Percentiles rank a stretch among this genome's conserved stretches.
phyloP scores from a whole-genome alignment of 1,140 invertebrate species.

The Pomacea maculata region DNA sequence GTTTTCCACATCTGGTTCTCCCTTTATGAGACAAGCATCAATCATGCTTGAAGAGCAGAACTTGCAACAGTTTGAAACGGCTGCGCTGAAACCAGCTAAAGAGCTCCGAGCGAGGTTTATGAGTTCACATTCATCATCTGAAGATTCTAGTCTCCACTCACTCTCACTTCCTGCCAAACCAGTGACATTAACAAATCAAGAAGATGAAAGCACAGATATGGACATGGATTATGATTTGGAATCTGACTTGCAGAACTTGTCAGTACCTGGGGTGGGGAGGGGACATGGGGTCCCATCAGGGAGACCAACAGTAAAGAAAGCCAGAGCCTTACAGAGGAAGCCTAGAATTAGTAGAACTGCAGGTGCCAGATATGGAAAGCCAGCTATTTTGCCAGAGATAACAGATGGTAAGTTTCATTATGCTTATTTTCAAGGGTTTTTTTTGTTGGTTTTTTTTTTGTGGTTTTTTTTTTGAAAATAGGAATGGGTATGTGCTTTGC shows the following conservation, averaged over 20 bases:
- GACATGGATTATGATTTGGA: slow-evolving; percentile 31
- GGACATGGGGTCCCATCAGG: neutral
- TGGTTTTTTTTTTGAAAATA: neutral
- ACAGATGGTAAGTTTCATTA: slow-evolving; percentile 11
- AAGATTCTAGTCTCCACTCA: neutral
- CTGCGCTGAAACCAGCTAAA: slow-evolving; percentile 3
- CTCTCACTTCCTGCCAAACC: neutral
- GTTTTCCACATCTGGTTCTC: neutral
- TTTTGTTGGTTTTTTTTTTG: neutral
- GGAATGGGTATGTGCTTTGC: too few species aligned
- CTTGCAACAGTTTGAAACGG: slow-evolving; percentile 2
- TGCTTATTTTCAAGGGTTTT: neutral
- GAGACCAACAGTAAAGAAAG: neutral
- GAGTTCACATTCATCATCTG: neutral
- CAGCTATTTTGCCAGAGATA: neutral
- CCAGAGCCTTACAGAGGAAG: neutral
- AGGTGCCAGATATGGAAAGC: neutral
- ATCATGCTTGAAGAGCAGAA: slow-evolving; percentile 6
- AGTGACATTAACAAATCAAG: neutral
- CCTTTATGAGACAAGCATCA: neutral
- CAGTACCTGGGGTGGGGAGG: neutral
- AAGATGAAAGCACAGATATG: slow-evolving; percentile 29
- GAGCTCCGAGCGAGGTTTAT: slow-evolving; percentile 10
- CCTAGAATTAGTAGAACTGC: neutral
- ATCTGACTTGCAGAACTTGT: slow-evolving; percentile 28